Conservation (phyloP, 2,113 vertebrate species). For the Anoura caudifer region DNA sequence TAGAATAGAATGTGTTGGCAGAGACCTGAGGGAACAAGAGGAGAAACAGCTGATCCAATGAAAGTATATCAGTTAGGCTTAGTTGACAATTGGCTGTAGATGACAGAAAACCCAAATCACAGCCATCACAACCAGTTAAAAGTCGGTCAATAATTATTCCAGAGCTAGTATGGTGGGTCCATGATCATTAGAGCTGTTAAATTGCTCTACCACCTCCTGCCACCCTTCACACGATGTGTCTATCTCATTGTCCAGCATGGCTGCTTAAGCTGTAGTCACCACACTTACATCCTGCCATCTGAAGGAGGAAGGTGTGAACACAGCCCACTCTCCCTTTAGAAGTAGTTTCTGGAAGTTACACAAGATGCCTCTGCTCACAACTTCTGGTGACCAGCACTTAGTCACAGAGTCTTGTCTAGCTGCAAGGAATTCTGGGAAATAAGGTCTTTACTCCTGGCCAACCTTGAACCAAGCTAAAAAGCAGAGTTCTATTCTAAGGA, state of each 20-base stretch:
- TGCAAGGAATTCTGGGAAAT: constrained; percentile 22
- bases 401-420: neutral
- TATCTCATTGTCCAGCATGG: neutral
- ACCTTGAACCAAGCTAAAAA: neutral
- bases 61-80: neutral
- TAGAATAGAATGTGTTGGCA: neutral
- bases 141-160: neutral
- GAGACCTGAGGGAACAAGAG: neutral
- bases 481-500: neutral
- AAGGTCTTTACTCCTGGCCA: neutral
- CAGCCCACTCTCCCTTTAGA: neutral
- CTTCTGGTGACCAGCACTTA: neutral
- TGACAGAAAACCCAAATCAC: neutral
- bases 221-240: neutral
- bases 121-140: neutral
- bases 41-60: neutral
- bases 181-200: neutral
- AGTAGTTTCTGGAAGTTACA: neutral
- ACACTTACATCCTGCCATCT: neutral
- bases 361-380: neutral
- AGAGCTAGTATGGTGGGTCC: neutral
- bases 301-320: neutral
- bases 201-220: neutral
- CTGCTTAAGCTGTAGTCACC: neutral
- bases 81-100: neutral